Percentiles rank a stretch among this genome's conserved stretches.
Conservation (phyloP, 2,797 vertebrate species). For the Salmo trutta region DNA sequence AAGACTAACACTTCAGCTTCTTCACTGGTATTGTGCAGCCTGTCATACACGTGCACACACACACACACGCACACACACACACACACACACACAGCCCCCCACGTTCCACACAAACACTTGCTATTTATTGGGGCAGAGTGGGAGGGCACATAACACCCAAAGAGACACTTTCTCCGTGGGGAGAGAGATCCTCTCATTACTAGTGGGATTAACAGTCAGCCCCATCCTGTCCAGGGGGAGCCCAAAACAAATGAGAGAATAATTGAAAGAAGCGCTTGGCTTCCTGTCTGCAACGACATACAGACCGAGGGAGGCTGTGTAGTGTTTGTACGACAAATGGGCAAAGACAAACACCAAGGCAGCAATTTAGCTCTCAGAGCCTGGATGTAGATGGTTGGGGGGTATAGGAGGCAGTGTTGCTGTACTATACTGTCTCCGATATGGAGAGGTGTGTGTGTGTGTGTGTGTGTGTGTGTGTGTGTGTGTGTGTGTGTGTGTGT, state of each 20-base stretch:
- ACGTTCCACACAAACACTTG: constrained; percentile 14
- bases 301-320: constrained; percentile 43
- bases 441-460: constrained; percentile 16
- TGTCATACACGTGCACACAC: background rate
- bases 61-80: background rate
- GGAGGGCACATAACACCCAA: constrained; percentile 70
- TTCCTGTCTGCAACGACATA: constrained; percentile 70
- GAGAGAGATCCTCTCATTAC: constrained; percentile 77
- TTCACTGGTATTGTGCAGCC: background rate
- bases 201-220: constrained; percentile 68
- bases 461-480: background rate
- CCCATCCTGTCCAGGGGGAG: constrained; percentile 67
- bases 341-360: constrained; percentile 65
- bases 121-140: constrained; percentile 62
- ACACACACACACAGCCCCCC: background rate
- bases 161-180: constrained; percentile 69
- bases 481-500: background rate
- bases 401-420: constrained; percentile 29
- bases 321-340: constrained; percentile 71
- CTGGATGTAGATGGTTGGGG: constrained; percentile 54
- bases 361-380: constrained; percentile 48
- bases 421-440: constrained; percentile 52
- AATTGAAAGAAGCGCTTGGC: constrained; percentile 78
- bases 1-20: background rate
- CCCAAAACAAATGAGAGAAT: constrained; percentile 72